Base-by-base conservation (phyloP, 2,113 vertebrate species). In the Camelus dromedarius region DNA sequence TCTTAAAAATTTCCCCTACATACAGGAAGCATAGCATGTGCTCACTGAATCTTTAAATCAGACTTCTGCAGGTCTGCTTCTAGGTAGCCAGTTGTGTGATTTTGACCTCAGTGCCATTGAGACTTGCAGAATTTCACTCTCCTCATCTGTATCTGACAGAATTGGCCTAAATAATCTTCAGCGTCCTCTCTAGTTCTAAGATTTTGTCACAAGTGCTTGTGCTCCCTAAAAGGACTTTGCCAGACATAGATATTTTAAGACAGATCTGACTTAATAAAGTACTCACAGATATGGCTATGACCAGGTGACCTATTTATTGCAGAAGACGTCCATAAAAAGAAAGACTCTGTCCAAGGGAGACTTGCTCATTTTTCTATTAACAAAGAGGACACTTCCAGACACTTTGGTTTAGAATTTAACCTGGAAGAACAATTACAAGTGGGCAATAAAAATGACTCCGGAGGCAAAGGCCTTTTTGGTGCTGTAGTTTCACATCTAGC, bases 381-480 rank as follows among this genome's bases (percentile, higher is more conserved):
- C 52, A 89, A 75, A 82, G 8, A 72, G 22, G 38, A 58, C 13
- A 58, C 22, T 89, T 89, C 2, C 14, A 94, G 92, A 77, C 26
- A 58, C 18, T 32, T 86, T 73, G 42, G 56, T 64, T 91, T 62
- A 66, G 50, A 95, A 89, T 85, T 85, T 80, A 88, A 96, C 18
- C 28, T 76, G 2, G 38, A 60, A 89, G 24, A 84, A 89, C 6
- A 76, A 92, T 89, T 81, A 76, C 6, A 92, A 91, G 48, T 82
- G 64, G 28, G 11, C 7, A 76, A 84, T 87, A 95, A 91, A 92
- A 87, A 66, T 56, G 22, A 91, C 52, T 76, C 72, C 88, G 64
- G 92, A 96, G 46, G 14, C 3, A 15, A 72, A 22, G 16, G 2
- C 3, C 19, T 92, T 86, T 85, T 79, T 9, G 38, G 82, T 91